These are phyloP conservation scores for Bathynomus jamesi DNA, from an alignment of 1,140 invertebrate genomes.

Conservation along the genomic window DNA sequence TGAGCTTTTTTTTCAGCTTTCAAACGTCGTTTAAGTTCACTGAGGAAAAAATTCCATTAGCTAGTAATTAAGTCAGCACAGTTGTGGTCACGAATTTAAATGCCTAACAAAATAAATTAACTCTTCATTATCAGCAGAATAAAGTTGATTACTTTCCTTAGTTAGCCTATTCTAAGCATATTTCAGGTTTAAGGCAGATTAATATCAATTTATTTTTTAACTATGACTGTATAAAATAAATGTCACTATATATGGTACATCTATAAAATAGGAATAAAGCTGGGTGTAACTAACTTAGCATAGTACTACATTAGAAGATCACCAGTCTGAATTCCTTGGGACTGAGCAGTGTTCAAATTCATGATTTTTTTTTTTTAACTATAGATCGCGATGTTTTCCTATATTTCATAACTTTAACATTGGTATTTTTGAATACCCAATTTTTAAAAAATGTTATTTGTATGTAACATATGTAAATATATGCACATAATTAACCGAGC, in stretches of 20 bases:
- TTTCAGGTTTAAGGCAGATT: no score
- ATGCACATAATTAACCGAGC: background rate
- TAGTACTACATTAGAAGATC: no score
- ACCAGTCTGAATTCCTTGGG: no score
- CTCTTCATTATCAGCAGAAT: background rate
- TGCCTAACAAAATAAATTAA: background rate
- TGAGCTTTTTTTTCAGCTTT: conserved; percentile 90
- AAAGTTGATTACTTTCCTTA: background rate
- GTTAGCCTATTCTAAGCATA: background rate
- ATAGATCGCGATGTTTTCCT: no score
- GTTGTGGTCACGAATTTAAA: background rate
- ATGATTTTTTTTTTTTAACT: no score
- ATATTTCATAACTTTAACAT: background rate
- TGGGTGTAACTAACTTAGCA: no score
- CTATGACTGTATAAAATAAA: no score
- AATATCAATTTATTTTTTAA: no score
- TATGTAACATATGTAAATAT: background rate
- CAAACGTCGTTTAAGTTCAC: conserved; percentile 81
- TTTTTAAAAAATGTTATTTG: background rate
- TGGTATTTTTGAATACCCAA: background rate
- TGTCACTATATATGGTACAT: no score
- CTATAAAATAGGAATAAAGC: no score
- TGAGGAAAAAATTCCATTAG: conserved; percentile 42
- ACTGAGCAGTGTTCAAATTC: no score
- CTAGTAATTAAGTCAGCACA: background rate